phyloP scores from a whole-genome alignment of 1,140 invertebrate genomes.

The Eriocheir sinensis region DNA sequence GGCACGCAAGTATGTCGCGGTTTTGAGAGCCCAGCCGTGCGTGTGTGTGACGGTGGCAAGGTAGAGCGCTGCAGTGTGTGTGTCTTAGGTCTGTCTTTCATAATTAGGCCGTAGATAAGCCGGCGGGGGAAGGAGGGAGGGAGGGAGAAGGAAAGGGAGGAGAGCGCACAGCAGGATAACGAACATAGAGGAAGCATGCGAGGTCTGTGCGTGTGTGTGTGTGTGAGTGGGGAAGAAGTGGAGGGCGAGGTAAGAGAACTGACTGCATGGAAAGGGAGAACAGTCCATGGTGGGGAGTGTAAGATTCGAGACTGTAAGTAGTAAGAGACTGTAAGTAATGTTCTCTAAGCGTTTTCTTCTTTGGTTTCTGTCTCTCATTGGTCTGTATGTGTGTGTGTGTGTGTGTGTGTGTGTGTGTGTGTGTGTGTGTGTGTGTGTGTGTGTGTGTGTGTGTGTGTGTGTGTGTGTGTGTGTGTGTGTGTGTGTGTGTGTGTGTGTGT shows the following conservation, averaged over 20 bases:
- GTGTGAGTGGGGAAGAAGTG: not conserved
- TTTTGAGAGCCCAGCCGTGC: not conserved
- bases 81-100: constrained; percentile 62
- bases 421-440: not conserved
- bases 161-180: not conserved
- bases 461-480: no score
- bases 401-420: not conserved
- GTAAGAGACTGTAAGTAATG: not conserved
- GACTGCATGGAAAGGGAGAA: not conserved
- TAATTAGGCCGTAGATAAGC: constrained; percentile 65
- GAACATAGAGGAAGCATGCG: no score
- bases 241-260: no score
- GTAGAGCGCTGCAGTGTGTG: constrained; percentile 20
- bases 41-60: not conserved
- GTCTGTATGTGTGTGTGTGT: not conserved
- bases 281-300: not conserved
- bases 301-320: not conserved
- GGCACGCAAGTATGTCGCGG: not conserved
- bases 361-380: not conserved
- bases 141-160: not conserved
- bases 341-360: not conserved
- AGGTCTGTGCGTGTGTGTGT: no score
- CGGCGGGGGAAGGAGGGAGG: not conserved
- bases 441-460: not conserved
- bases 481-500: no score